Percentiles rank a stretch among this genome's conserved stretches.
Evolutionary conservation across 2,797 vertebrate genomes (phyloP).

Genomic region (Oryzias sinensis): DNA sequence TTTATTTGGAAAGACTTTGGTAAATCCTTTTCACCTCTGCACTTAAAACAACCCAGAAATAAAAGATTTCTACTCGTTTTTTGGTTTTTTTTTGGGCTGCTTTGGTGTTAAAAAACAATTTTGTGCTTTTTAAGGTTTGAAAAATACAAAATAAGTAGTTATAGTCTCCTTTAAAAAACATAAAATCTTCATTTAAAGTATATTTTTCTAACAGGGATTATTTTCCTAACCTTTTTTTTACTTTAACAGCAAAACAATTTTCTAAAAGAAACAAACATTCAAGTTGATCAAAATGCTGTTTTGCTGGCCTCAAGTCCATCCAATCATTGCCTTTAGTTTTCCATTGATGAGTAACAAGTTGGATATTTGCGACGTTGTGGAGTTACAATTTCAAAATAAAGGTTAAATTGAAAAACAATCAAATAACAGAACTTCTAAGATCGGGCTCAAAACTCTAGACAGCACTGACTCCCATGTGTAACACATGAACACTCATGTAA

Average conservation of each 20-base stretch:
- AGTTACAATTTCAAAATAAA: neutral
- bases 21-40: constrained; percentile 21
- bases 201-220: constrained; percentile 9
- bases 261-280: constrained; percentile 27
- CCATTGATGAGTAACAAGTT: neutral
- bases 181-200: constrained; percentile 7
- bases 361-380: constrained; percentile 3
- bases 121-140: constrained; percentile 53
- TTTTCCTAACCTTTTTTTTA: constrained; percentile 5
- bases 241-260: constrained; percentile 57
- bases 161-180: neutral
- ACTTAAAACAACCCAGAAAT: no score
- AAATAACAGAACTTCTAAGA: constrained; percentile 16
- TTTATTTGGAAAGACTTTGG: constrained; percentile 27
- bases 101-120: constrained; percentile 8
- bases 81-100: no score
- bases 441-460: neutral
- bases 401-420: neutral
- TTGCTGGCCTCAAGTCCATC: constrained; percentile 6
- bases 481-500: no score
- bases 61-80: no score
- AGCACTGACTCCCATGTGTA: constrained; percentile 1
- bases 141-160: constrained; percentile 19
- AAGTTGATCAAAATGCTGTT: neutral
- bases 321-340: constrained; percentile 8